These are phyloP conservation scores for Eublepharis macularius DNA, from an alignment of 2,113 vertebrate species.

Conservation along the genomic window DNA sequence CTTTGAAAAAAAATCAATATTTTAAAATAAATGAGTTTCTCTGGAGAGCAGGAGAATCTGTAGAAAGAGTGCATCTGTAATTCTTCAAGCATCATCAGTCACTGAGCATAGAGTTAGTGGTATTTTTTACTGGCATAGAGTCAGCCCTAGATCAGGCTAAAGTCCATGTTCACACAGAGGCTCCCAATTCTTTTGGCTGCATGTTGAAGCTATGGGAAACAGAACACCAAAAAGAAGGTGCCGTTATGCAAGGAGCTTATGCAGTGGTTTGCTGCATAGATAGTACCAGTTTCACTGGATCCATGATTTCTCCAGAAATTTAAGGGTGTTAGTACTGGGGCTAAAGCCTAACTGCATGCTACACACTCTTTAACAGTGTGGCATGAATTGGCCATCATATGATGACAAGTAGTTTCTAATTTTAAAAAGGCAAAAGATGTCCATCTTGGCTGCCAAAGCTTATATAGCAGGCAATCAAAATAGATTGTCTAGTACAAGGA, in stretches of 20 bases:
- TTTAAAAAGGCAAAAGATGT: too few relatives aligned
- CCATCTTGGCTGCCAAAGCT: too few relatives aligned
- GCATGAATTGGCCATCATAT: too few relatives aligned
- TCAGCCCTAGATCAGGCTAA: background rate
- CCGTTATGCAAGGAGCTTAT: background rate
- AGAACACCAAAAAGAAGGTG: background rate
- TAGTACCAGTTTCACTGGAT: background rate
- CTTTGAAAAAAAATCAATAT: slow-evolving; percentile 20
- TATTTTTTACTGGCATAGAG: background rate
- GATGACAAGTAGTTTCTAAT: too few relatives aligned
- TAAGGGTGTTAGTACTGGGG: background rate
- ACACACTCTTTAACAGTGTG: too few relatives aligned
- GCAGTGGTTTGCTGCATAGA: background rate
- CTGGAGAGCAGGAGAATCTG: slow-evolving; percentile 37
- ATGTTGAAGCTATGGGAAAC: background rate
- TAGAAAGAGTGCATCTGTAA: slow-evolving; percentile 3
- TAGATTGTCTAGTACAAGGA: too few relatives aligned
- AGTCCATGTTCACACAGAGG: background rate
- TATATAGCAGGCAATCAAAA: too few relatives aligned
- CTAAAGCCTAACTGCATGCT: background rate
- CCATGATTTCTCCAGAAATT: too few relatives aligned
- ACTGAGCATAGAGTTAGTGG: slow-evolving; percentile 7
- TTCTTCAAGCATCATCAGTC: slow-evolving; percentile 36
- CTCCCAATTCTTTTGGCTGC: too few relatives aligned
- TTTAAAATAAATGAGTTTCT: slow-evolving; percentile 26